Evolutionary conservation across 1,140 invertebrate species (phyloP), one percentile per base, ranked within the genome.

Genomic region (Proctacanthus coquilletti): DNA sequence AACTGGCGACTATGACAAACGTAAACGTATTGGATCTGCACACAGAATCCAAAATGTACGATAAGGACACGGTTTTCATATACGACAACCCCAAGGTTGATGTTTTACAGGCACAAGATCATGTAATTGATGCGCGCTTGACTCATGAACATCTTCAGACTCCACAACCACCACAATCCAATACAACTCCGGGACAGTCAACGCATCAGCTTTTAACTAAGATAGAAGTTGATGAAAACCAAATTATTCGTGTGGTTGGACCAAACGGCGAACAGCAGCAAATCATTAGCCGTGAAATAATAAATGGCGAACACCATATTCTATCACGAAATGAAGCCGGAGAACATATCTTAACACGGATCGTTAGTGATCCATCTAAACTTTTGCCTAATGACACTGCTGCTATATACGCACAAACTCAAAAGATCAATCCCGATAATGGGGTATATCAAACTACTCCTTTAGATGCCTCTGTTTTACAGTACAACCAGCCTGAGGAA

Each of bases 1-100:
- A 82, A 51, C 64, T 82, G 40, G 75, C 78, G 25, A 82, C 79
- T 44, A 82, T 82, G 79, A 81, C 74, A 36, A 74, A 74, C 30
- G 74, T 75, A 15, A 75, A 71, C 49, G 72, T 75, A 2, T 61
- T 76, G 30, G 73, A 75, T 44, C 50, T 77, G 23, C 74, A 75
- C 46, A 73, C 74, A 34, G 45, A 62, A 23, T 50, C 54, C 8
- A 60, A 60, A 36, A 34, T 60, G 5, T 60, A 60, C 42, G 44
- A 46, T 34, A 57, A 60, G 34, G 55, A 60, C 38, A 56, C 56
- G 25, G 56, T 60, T 2, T 60, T 54, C n/a, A 57, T 60, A 13
- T 60, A 60, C 20, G 56, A 54, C 18, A 57, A 50, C 6, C 52
- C 57, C 18, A 56, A 60, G 42, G 54, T 57, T 4, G 18, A 18